Evolutionary conservation across 1,140 invertebrate genomes (phyloP).

Genomic region (Cherax quadricarinatus): DNA sequence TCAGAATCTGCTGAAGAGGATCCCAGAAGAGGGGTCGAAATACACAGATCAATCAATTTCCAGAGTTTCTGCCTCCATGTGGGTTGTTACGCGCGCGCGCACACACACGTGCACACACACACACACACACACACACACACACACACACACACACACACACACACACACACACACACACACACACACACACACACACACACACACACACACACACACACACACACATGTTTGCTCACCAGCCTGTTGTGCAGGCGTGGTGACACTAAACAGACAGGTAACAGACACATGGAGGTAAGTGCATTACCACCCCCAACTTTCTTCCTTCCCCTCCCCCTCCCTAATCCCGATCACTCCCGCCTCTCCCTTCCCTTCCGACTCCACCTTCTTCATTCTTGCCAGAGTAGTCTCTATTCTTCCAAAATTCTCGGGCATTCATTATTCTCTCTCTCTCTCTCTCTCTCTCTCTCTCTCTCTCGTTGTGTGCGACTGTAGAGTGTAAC

Average conservation of each 20-base stretch:
- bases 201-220: neutral
- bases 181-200: too few relatives aligned
- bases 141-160: neutral
- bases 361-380: neutral
- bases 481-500: too few relatives aligned
- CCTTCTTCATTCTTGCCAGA: too few relatives aligned
- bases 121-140: neutral
- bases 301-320: neutral
- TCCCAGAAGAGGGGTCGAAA: too few relatives aligned
- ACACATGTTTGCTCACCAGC: neutral
- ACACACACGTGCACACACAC: too few relatives aligned
- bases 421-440: too few relatives aligned
- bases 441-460: too few relatives aligned
- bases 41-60: neutral
- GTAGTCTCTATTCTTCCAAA: too few relatives aligned
- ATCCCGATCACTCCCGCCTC: too few relatives aligned
- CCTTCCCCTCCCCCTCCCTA: too few relatives aligned
- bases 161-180: neutral
- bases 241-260: neutral
- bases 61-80: neutral
- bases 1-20: too few relatives aligned
- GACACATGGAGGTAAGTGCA: neutral
- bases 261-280: neutral
- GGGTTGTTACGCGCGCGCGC: neutral
- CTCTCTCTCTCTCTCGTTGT: too few relatives aligned